Evolutionary conservation across 1,140 invertebrate species (phyloP).

Genomic region (Heterodera schachtii): DNA sequence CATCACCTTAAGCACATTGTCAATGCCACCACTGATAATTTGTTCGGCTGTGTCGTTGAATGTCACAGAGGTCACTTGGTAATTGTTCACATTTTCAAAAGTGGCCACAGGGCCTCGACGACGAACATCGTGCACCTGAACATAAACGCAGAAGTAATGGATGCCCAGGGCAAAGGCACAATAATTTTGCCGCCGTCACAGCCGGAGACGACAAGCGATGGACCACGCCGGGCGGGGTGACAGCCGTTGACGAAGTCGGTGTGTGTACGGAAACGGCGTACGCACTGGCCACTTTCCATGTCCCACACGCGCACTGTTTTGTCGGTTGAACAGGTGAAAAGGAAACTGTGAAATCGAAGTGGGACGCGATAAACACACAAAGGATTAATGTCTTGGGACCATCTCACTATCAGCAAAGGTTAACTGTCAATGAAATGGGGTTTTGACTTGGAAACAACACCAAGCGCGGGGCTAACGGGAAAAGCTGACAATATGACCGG

Average conservation of each 20-base stretch:
- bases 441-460: no score
- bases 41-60: slow-evolving; percentile 96
- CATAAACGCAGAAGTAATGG: slow-evolving; percentile 1
- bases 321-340: slow-evolving; percentile 92
- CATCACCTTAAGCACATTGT: slow-evolving; percentile 88
- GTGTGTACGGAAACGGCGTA: slow-evolving; percentile 85
- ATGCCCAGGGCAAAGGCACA: slow-evolving; percentile 66
- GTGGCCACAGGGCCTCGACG: slow-evolving; percentile 80
- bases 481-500: background rate
- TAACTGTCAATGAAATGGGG: no score
- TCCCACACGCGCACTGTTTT: slow-evolving; percentile 95
- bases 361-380: no score
- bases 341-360: slow-evolving; percentile 68
- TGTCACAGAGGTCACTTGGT: slow-evolving; percentile 83
- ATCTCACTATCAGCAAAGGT: no score
- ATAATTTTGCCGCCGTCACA: slow-evolving; percentile 91
- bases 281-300: slow-evolving; percentile 79
- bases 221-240: slow-evolving; percentile 79
- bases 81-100: slow-evolving; percentile 76
- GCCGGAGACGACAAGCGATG: slow-evolving; percentile 84
- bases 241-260: slow-evolving; percentile 71
- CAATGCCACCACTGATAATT: slow-evolving; percentile 84
- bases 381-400: no score
- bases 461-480: background rate
- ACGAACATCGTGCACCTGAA: slow-evolving; percentile 77